Evolutionary conservation across 2,888 invertebrate species (phyloP).

Genomic region (Elmis aenea): DNA sequence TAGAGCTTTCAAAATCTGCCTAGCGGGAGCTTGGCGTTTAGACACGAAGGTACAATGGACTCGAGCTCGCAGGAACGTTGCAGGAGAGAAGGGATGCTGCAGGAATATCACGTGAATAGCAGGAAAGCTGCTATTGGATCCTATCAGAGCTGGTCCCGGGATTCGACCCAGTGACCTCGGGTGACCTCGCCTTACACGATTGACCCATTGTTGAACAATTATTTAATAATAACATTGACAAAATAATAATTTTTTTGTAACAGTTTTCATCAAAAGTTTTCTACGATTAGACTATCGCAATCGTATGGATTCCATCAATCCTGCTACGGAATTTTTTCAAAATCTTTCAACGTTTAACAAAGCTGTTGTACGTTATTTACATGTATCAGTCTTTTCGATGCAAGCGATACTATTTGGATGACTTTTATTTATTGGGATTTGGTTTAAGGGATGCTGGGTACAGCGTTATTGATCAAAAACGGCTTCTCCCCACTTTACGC

Average conservation of each 20-base stretch:
- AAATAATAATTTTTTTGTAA: too few species aligned
- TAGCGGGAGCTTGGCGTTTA: slow-evolving; percentile 24
- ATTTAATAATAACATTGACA: too few species aligned
- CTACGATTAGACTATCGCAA: too few species aligned
- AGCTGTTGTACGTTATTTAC: too few species aligned
- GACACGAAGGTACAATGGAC: slow-evolving; percentile 27
- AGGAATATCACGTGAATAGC: slow-evolving; percentile 40
- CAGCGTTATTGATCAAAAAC: slow-evolving; percentile 17
- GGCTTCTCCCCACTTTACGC: slow-evolving; percentile 12
- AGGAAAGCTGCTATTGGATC: slow-evolving; percentile 38
- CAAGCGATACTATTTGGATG: too few species aligned
- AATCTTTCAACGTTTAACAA: too few species aligned
- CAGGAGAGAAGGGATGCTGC: slow-evolving; percentile 44
- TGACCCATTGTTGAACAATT: slow-evolving; percentile 17
- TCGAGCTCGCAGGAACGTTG: slow-evolving; percentile 25
- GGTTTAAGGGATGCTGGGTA: slow-evolving; percentile 17
- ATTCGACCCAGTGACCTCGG: slow-evolving; percentile 48
- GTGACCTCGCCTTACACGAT: slow-evolving; percentile 40
- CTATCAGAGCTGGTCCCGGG: slow-evolving; percentile 41
- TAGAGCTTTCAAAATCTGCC: slow-evolving; percentile 17
- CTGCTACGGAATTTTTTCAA: too few species aligned
- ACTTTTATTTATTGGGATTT: too few species aligned
- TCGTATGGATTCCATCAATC: too few species aligned
- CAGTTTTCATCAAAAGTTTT: too few species aligned
- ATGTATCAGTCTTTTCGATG: too few species aligned